Evolutionary conservation across 2,113 vertebrate genomes (phyloP).

Genomic region (Oriolus oriolus): DNA sequence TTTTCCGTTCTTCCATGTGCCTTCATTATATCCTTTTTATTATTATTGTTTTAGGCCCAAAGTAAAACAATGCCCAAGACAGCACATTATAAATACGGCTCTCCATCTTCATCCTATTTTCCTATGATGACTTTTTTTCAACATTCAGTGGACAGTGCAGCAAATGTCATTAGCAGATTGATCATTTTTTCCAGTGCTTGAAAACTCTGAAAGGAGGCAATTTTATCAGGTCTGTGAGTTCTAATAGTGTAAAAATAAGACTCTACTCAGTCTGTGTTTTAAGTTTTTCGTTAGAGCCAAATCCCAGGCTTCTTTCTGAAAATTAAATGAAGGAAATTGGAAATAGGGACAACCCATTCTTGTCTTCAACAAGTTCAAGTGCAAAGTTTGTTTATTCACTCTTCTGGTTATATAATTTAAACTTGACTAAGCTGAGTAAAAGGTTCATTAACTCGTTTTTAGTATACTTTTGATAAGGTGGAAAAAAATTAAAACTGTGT

Average conservation of each 20-base stretch:
- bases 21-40: background rate
- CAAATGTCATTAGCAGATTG: background rate
- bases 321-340: constrained; percentile 27
- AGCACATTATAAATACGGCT: background rate
- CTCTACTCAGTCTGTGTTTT: background rate
- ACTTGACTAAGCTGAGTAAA: background rate
- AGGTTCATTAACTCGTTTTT: background rate
- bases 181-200: background rate
- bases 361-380: background rate
- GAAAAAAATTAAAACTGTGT: background rate
- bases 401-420: background rate
- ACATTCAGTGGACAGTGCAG: background rate
- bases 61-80: background rate
- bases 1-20: background rate
- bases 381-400: background rate
- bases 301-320: constrained; percentile 15
- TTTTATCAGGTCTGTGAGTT: background rate
- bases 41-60: background rate
- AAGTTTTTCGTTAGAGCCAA: constrained; percentile 39
- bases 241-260: background rate
- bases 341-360: background rate
- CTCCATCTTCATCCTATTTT: background rate
- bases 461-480: background rate
- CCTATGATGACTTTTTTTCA: background rate
- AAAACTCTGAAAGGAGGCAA: background rate